phyloP scores from a whole-genome alignment of 2,113 vertebrate species.

The Neodontobutis hainanensis region DNA sequence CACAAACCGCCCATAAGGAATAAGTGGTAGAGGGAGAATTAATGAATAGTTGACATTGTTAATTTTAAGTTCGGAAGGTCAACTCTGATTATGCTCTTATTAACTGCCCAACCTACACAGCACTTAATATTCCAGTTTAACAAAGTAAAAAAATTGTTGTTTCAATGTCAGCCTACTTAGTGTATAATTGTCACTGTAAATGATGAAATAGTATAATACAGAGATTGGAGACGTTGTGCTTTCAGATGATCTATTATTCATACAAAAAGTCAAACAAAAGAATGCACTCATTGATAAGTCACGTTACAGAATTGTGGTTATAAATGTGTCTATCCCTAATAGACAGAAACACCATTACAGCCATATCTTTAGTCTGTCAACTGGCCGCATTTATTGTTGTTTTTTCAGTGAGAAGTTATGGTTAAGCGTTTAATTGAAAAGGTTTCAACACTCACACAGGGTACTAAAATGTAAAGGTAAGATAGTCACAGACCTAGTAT shows the following conservation, averaged over 20 bases:
- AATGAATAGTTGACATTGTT: constrained; percentile 3
- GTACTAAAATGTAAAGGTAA: too few species aligned
- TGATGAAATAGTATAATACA: not conserved
- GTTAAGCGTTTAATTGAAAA: too few species aligned
- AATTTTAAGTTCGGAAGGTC: constrained; percentile 1
- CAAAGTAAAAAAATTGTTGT: not conserved
- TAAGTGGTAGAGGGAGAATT: not conserved
- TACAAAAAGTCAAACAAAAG: too few species aligned
- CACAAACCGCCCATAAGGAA: not conserved
- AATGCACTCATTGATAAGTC: too few species aligned
- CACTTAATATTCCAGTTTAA: not conserved
- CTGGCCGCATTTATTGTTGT: not conserved
- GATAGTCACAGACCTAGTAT: too few species aligned
- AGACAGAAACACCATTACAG: not conserved
- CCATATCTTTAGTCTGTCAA: not conserved
- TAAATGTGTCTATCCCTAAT: not conserved
- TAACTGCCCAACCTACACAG: not conserved
- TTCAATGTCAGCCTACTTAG: not conserved
- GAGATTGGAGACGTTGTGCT: not conserved
- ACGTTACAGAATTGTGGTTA: not conserved
- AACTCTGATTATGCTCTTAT: constrained; percentile 1
- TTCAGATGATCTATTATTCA: too few species aligned
- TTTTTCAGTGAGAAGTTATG: too few species aligned
- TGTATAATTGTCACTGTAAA: too few species aligned
- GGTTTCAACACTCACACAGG: too few species aligned